Evolutionary conservation across 2,888 invertebrate species (phyloP), one percentile per base, ranked within the genome.

Genomic region (Cheilosia grossa): DNA sequence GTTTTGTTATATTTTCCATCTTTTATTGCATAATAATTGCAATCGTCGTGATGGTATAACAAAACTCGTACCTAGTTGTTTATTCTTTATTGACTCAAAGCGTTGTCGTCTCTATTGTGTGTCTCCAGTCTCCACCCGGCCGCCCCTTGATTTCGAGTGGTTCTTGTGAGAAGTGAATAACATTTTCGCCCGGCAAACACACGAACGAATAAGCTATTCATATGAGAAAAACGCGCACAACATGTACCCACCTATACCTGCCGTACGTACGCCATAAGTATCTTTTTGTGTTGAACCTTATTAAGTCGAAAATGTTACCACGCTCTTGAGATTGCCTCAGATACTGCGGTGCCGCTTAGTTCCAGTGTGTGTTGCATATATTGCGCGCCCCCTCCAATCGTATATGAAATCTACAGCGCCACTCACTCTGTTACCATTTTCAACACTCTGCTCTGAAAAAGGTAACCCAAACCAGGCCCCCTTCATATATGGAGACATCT

Each of bases 311-410:
- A 51, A 63, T 37, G 80, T 85, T 77, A 81, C 85, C 75, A 77
- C 81, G 81, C 85, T 85, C 85, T 85, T 85, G 81, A 81, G 85
- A 77, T 83, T 83, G 80, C 83, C 74, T 83, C 83, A 83, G 64
- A 47, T n/a, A 4, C 40, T n/a, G 13, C 17, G 51, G 54, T 51
- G 37, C 9, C 42, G 30, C 19, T 10, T 51, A 21, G 21, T 24
- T 6, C 13, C 15, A 51, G 4, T 44, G 19, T 27, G 44, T 49
- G 72, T 66, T 51, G 73, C 53, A 63, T 33, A 33, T 33, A 33
- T 33, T 33, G 33, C 27, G 6, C 27, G 27, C 5, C 27, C 27
- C 27, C 9, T 7, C 2, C 30, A 67, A 73, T 73, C 49, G 21
- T 6, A 27, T 7, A 61, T 56, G 40, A 44, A 40, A 40, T 40